A percentile compares a stretch with the other conserved stretches of the same genome.
These are phyloP conservation scores for Paradoxurus hermaphroditus DNA, from an alignment of 2,113 vertebrate species.

Conservation along the genomic window DNA sequence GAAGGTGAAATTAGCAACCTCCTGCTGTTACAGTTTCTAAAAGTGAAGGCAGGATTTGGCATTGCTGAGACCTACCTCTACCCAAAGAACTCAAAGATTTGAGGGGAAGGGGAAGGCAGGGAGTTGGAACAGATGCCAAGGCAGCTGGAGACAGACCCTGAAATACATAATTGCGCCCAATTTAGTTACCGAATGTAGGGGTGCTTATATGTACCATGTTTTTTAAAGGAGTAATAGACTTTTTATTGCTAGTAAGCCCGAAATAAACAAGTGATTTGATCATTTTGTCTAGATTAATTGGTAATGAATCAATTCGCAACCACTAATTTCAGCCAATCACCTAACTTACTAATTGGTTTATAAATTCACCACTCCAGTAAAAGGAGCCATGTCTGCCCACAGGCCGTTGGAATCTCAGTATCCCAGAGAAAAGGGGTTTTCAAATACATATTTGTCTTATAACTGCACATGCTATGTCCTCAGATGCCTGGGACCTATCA, in stretches of 20 bases:
- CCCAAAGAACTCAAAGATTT: neutral
- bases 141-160: slow-evolving; percentile 66
- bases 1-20: slow-evolving; percentile 58
- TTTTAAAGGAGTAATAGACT: slow-evolving; percentile 62
- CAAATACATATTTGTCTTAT: neutral
- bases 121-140: slow-evolving; percentile 65
- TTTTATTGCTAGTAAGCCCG: slow-evolving; percentile 57
- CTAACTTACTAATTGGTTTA: slow-evolving; percentile 41
- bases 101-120: slow-evolving; percentile 30
- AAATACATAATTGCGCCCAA: slow-evolving; percentile 41
- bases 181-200: slow-evolving; percentile 45
- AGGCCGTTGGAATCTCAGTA: neutral
- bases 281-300: slow-evolving; percentile 55
- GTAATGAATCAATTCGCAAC: slow-evolving; percentile 50
- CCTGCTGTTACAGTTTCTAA: slow-evolving; percentile 65
- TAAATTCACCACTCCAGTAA: neutral
- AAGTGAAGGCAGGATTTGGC: slow-evolving; percentile 50
- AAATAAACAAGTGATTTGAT: slow-evolving; percentile 57
- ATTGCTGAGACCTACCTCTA: slow-evolving; percentile 43
- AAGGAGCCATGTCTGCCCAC: neutral
- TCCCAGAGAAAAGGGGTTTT: neutral
- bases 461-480: neutral
- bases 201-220: slow-evolving; percentile 35
- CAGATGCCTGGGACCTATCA: neutral
- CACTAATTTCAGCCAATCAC: slow-evolving; percentile 23